phyloP scores from a whole-genome alignment of 2,888 invertebrate genomes.

The Herminia tarsipennalis region DNA sequence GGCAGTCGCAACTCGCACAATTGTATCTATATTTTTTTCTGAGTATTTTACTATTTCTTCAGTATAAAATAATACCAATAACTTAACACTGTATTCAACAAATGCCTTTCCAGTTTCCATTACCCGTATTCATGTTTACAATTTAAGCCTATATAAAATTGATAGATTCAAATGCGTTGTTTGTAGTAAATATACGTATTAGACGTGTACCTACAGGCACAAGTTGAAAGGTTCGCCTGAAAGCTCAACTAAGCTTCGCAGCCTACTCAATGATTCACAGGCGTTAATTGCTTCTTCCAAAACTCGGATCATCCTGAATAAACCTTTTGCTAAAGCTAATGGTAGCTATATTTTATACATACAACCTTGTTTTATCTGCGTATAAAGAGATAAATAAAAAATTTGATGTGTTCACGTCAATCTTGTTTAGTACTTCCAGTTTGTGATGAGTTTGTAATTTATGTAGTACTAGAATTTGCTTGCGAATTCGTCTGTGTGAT shows the following conservation, averaged over 20 bases:
- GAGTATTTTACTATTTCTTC: background rate
- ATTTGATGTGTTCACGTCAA: constrained; percentile 5
- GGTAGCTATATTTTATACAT: constrained; percentile 40
- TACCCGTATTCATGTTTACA: constrained; percentile 17
- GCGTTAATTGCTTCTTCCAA: constrained; percentile 72
- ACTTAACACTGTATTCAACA: background rate
- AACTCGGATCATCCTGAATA: constrained; percentile 68
- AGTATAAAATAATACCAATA: background rate
- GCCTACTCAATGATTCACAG: constrained; percentile 71
- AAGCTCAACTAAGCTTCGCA: constrained; percentile 58
- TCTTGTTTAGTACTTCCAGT: constrained; percentile 7
- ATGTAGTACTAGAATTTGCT: too few species aligned
- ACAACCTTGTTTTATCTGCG: constrained; percentile 22
- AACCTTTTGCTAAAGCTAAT: constrained; percentile 51
- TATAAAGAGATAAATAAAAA: constrained; percentile 22
- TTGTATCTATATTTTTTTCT: too few species aligned
- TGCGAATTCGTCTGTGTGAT: too few species aligned
- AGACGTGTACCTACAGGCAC: constrained; percentile 38
- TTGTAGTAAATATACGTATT: constrained; percentile 35
- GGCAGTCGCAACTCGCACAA: too few species aligned
- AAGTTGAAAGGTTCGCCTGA: constrained; percentile 53
- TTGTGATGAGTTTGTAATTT: too few species aligned
- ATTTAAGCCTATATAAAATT: constrained; percentile 35
- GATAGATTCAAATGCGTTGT: constrained; percentile 37
- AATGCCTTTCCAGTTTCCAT: constrained; percentile 7